Evolutionary conservation across 2,113 vertebrate genomes (phyloP), one percentile per base, ranked within the genome.

Genomic region (Gulo gulo): DNA sequence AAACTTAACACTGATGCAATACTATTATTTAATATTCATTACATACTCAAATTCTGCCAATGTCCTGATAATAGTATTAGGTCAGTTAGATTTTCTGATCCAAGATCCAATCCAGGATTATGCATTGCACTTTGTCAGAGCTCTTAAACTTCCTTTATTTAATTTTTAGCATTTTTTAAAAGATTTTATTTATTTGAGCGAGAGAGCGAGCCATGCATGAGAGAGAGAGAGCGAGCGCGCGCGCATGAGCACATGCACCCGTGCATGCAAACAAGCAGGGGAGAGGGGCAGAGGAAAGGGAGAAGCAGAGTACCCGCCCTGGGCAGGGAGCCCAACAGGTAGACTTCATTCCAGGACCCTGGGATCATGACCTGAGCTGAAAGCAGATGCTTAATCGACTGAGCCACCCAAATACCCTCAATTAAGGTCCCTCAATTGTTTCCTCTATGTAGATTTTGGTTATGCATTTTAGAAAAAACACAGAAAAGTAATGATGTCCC

Each of bases 371-470:
- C 52, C 52, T 52, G 52, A 16, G 52, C 52, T 52, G 52, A 52
- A 52, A 16, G 15, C 52, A 52, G 52, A 52, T 52, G 15, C 52
- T 52, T 16, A 52, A 52, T 4, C 50, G 15, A 52, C 26, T 63
- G 61, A 63, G 61, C 61, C 61, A 63, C 61, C 29, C 5, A 63
- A 63, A 31, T 5, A 6, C 61, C 85, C 47, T 95, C 82, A 81
- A 0, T 80, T 57, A 85, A 89, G 21, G 36, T 59, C 34, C 31
- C 61, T 88, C 39, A 31, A 57, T 15, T 80, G 74, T 59, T 94
- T 96, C 65, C 42, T 61, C 5, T 81, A 47, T 67, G 74, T 92
- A 79, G 71, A 92, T 39, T 82, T 80, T 95, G 73, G 45, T 89
- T 36, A 88, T 13, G 39, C 21, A 89, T 36, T 69, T 90, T 29